phyloP scores from a whole-genome alignment of 2,888 invertebrate genomes.

The Blastobasis adustella region DNA sequence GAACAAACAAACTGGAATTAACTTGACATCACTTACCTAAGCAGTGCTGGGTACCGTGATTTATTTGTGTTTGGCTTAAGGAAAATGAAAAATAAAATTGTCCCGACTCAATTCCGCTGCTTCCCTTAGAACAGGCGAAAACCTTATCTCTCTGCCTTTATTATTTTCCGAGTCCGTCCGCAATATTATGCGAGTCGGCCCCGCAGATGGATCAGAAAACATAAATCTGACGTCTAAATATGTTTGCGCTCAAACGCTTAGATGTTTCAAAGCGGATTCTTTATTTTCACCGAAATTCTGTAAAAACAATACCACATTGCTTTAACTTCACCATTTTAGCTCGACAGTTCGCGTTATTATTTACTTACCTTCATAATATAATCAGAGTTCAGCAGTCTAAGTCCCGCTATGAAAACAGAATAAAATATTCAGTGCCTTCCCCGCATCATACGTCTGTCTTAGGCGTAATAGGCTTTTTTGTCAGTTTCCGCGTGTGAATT shows the following conservation, averaged over 20 bases:
- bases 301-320: no score
- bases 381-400: no score
- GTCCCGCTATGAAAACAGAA: no score
- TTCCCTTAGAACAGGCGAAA: conserved; percentile 53
- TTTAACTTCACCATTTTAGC: no score
- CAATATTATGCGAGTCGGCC: conserved; percentile 64
- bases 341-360: no score
- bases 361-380: no score
- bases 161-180: conserved; percentile 64
- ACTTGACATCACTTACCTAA: conserved; percentile 30
- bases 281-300: conserved; percentile 11
- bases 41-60: conserved; percentile 25
- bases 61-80: conserved; percentile 35
- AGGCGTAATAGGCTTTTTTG: conserved; percentile 39
- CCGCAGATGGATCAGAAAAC: conserved; percentile 66
- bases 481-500: conserved; percentile 51
- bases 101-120: conserved; percentile 51
- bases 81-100: conserved; percentile 61
- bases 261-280: conserved; percentile 27
- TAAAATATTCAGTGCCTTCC: no score
- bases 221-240: conserved; percentile 66
- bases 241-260: conserved; percentile 46
- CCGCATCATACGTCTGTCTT: no score
- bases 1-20: conserved; percentile 29
- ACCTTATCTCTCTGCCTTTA: conserved; percentile 60